Conservation (phyloP, 2,113 vertebrate genomes). For the Tragelaphus strepsiceros region DNA sequence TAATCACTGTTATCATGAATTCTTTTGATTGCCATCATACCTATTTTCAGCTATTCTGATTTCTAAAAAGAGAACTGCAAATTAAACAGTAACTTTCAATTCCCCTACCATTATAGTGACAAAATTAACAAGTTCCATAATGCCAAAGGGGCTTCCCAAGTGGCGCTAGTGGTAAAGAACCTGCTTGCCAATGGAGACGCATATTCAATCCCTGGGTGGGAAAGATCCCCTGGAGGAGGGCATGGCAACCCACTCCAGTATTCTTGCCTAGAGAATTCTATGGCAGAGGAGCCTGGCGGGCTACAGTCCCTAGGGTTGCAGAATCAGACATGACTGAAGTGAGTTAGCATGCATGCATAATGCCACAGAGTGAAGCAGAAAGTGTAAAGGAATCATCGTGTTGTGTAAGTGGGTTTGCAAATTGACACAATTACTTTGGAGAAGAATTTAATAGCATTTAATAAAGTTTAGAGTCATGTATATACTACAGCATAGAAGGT, state of each 20-base stretch:
- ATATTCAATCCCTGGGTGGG: not conserved
- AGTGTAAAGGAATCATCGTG: not conserved
- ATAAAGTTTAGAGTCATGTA: not conserved
- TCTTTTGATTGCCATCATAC: conserved; percentile 29
- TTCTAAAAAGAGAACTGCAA: not conserved
- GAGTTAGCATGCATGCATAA: not conserved
- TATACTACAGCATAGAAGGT: not conserved
- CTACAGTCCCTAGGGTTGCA: not conserved
- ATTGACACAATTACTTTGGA: not conserved
- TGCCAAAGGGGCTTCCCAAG: not conserved
- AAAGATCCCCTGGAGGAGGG: not conserved
- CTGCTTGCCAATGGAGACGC: not conserved
- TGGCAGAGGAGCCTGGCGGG: not conserved
- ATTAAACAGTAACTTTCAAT: not conserved
- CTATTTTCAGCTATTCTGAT: conserved; percentile 5
- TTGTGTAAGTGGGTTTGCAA: not conserved
- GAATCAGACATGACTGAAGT: not conserved
- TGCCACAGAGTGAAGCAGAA: not conserved
- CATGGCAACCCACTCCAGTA: not conserved
- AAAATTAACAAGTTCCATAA: not conserved
- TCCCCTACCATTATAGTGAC: not conserved
- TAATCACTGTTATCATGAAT: not conserved
- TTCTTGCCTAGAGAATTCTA: not conserved
- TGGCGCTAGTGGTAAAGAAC: not conserved
- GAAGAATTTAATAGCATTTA: not conserved